Base-by-base conservation (phyloP, 1,140 invertebrate genomes). In the Eueides isabella region DNA sequence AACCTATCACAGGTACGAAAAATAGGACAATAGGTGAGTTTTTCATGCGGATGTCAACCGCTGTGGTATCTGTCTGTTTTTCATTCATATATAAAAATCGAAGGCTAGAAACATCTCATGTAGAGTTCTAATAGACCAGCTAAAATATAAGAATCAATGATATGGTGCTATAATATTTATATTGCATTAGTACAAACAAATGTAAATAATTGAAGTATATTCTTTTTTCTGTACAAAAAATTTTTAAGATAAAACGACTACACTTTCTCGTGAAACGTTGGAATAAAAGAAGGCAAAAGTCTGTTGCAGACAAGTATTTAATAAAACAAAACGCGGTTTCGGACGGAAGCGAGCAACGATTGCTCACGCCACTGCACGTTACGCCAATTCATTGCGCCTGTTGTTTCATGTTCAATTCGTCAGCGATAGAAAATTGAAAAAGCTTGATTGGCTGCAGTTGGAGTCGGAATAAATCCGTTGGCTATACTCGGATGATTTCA, bases 401-500 rank as follows among this genome's bases (percentile, higher is more conserved):
- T 83, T 86, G 86, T 90, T 87, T 83, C 84, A 85, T 80, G 82
- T 89, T 85, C 83, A 83, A 72, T 83, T 83, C 81, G 79, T 68
- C 78, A 77, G 74, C 78, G 70, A 77, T 77, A 67, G 64, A 75
- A 77, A 78, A 78, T 78, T 77, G 74, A 74, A 80, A 80, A 80
- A 74, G 83, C 80, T 79, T 81, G 81, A 83, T 83, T 83, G 81
- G 81, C 75, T 81, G 67, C 78, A 78, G 76, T 81, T 72, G 68
- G 75, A 63, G 72, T 76, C 76, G 76, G 76, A 83, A 80, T 72
- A 75, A 79, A 83, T 80, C 79, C 76, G 44, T 70, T 55, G 33
- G 67, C 75, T 67, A 77, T 79, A 79, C 76, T 79, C 72, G 65
- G 55, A 62, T 75, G 72, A 76, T 79, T 83, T 81, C 76, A 83